These are phyloP conservation scores for Allolobophora icterica DNA, from an alignment of 2,888 invertebrate genomes.

Conservation along the genomic window DNA sequence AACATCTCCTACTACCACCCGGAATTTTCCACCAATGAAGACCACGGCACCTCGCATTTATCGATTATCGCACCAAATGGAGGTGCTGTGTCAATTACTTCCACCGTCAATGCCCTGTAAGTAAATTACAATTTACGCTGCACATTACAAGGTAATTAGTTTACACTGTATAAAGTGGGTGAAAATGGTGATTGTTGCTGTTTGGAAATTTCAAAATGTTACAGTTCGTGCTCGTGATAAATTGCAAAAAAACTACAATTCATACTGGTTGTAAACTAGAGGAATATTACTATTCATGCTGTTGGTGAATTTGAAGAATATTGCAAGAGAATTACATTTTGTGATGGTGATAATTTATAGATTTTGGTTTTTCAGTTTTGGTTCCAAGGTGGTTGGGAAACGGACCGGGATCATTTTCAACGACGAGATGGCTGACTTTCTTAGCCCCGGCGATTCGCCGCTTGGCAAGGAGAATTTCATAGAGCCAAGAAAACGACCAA, in stretches of 20 bases:
- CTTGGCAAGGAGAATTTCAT: slow-evolving; percentile 82
- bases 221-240: background rate
- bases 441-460: slow-evolving; percentile 56
- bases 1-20: slow-evolving; percentile 58
- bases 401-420: slow-evolving; percentile 72
- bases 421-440: slow-evolving; percentile 45
- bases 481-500: slow-evolving; percentile 79
- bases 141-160: background rate
- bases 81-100: slow-evolving; percentile 89
- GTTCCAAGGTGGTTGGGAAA: slow-evolving; percentile 71
- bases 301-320: background rate
- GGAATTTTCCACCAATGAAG: slow-evolving; percentile 64
- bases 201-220: no score
- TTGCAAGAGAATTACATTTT: no score
- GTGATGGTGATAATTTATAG: no score
- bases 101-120: slow-evolving; percentile 86
- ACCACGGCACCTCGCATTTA: slow-evolving; percentile 87
- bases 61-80: slow-evolving; percentile 84
- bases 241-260: background rate
- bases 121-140: slow-evolving; percentile 51
- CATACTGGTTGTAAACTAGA: background rate
- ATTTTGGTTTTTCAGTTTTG: slow-evolving; percentile 61
- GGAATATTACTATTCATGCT: no score
- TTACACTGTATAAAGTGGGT: background rate
- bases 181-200: background rate